Evolutionary conservation across 35 echinoderm and acorn worm genomes (phyloP).

Genomic region (Ophioderma brevispina): DNA sequence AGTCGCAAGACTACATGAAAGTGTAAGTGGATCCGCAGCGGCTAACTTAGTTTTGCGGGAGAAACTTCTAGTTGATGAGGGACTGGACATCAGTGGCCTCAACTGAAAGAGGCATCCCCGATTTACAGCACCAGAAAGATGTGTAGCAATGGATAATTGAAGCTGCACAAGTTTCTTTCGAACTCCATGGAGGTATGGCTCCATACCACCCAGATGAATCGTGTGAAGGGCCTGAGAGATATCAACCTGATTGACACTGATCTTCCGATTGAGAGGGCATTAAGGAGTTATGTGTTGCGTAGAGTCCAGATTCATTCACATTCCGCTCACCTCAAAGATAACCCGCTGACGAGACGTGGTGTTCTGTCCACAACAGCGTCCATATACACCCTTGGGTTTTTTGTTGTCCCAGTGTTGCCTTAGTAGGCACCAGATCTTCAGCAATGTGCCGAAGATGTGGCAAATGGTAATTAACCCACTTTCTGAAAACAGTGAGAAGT

Average conservation of each 20-base stretch:
- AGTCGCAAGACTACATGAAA: constrained; percentile 34
- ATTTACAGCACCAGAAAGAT: not conserved
- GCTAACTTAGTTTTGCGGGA: constrained; percentile 17
- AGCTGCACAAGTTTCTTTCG: constrained; percentile 17
- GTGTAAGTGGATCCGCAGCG: constrained; percentile 14
- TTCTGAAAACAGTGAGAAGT: constrained; percentile 19
- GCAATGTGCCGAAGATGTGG: constrained; percentile 33
- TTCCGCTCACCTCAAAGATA: constrained; percentile 41
- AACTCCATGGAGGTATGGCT: constrained; percentile 32
- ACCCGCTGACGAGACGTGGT: constrained; percentile 40
- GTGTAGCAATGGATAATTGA: constrained; percentile 39
- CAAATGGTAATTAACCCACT: constrained; percentile 60
- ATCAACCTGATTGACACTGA: not conserved
- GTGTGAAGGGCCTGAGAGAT: not conserved
- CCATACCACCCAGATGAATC: not conserved
- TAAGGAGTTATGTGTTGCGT: constrained; percentile 56
- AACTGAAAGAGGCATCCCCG: too few species aligned
- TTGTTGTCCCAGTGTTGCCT: constrained; percentile 43
- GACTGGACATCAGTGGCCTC: constrained; percentile 29
- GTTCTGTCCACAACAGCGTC: constrained; percentile 51
- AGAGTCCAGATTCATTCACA: constrained; percentile 41
- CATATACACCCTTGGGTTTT: constrained; percentile 38
- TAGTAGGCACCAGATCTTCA: constrained; percentile 36
- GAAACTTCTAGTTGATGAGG: constrained; percentile 52
- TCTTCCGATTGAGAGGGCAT: constrained; percentile 45